These are phyloP conservation scores for Ammospiza caudacuta DNA, from an alignment of 2,113 vertebrate species.

Conservation along the genomic window DNA sequence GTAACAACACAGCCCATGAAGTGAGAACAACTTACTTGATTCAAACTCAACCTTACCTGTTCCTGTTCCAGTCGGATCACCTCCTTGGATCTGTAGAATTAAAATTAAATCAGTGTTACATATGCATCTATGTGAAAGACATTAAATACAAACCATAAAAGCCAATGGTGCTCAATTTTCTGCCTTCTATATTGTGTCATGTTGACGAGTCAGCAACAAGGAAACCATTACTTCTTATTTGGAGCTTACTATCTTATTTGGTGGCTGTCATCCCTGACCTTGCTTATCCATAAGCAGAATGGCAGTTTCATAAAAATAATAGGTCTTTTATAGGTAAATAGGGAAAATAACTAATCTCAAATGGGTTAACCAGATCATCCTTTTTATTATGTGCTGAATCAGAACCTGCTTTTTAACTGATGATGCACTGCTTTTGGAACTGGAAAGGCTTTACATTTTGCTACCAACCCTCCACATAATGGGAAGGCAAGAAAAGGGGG, in stretches of 20 bases:
- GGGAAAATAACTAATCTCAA: constrained; percentile 3
- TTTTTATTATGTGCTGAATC: background rate
- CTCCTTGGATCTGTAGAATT: constrained; percentile 90
- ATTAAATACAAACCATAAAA: background rate
- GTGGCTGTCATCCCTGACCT: background rate
- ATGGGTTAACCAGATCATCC: constrained; percentile 20
- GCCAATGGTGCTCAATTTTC: background rate
- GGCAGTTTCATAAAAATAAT: constrained; percentile 9
- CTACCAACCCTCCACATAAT: background rate
- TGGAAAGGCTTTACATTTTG: background rate
- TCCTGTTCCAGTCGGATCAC: constrained; percentile 94
- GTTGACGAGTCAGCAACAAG: background rate
- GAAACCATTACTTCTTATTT: background rate
- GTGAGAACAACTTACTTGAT: background rate
- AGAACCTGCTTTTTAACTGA: background rate
- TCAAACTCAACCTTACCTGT: constrained; percentile 79
- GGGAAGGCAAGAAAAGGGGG: background rate
- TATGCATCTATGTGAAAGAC: background rate
- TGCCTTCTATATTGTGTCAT: background rate
- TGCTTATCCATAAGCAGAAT: background rate
- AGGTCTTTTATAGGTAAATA: background rate
- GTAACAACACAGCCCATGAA: background rate
- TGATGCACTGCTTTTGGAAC: background rate
- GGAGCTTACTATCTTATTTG: background rate
- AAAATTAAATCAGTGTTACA: constrained; percentile 24